These are phyloP conservation scores for Pseudoatta argentina DNA, from an alignment of 1,140 invertebrate genomes.

Conservation along the genomic window DNA sequence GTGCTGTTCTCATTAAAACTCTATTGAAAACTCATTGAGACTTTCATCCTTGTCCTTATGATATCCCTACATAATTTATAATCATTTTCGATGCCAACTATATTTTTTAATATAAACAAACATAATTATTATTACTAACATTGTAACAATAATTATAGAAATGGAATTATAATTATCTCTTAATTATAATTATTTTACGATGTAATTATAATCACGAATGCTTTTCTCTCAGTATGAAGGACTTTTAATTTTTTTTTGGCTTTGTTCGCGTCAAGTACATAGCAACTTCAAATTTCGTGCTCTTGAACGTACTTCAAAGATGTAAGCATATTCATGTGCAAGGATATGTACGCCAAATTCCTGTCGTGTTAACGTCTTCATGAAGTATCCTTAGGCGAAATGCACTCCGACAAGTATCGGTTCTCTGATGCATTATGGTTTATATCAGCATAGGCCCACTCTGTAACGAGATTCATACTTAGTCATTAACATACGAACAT, in stretches of 20 bases:
- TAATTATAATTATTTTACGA: too few species aligned
- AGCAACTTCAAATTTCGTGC: not conserved
- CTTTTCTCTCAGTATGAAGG: not conserved
- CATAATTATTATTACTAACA: too few species aligned
- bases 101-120: too few species aligned
- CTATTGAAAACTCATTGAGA: too few species aligned
- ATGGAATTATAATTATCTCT: too few species aligned
- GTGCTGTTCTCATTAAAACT: too few species aligned
- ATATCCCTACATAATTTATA: too few species aligned
- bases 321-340: not conserved
- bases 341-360: constrained; percentile 36
- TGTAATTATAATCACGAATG: too few species aligned
- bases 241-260: not conserved
- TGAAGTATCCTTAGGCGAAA: constrained; percentile 41
- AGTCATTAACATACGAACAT: constrained; percentile 65
- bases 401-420: constrained; percentile 21
- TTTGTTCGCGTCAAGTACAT: not conserved
- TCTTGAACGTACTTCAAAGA: not conserved
- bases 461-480: constrained; percentile 63
- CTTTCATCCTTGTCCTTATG: too few species aligned
- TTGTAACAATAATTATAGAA: too few species aligned
- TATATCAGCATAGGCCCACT: constrained; percentile 33
- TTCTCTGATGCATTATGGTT: constrained; percentile 55
- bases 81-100: too few species aligned
- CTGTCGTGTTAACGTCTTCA: constrained; percentile 56